These are phyloP conservation scores for Leptestheria dahalacensis DNA, from an alignment of 1,140 invertebrate species.

Conservation along the genomic window DNA sequence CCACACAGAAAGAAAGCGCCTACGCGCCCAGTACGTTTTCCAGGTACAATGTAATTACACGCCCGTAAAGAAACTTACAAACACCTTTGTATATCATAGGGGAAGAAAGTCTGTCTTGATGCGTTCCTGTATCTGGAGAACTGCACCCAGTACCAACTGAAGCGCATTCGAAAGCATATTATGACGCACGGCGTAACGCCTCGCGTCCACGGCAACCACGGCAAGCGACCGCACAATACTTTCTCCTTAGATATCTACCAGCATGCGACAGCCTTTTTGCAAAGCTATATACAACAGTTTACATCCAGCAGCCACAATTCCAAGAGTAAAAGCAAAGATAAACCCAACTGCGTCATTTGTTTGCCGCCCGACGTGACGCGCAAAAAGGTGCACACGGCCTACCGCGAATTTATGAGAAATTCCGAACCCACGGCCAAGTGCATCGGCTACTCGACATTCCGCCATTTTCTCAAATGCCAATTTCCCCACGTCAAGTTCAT, in stretches of 20 bases:
- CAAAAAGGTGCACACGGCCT: conserved; percentile 54
- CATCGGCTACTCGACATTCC: conserved; percentile 63
- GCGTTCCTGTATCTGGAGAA: conserved; percentile 65
- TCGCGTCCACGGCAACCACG: conserved; percentile 57
- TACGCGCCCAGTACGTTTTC: conserved; percentile 53
- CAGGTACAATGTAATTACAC: conserved; percentile 24
- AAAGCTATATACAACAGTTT: conserved; percentile 48
- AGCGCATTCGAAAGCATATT: conserved; percentile 57
- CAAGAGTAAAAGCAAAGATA: conserved; percentile 25
- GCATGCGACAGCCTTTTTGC: conserved; percentile 55
- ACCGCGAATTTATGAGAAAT: conserved; percentile 48
- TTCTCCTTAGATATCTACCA: conserved; percentile 60
- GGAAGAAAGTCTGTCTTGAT: conserved; percentile 55
- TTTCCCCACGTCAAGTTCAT: conserved; percentile 60
- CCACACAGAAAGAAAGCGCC: conserved; percentile 50
- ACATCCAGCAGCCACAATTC: conserved; percentile 21
- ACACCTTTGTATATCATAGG: conserved; percentile 21
- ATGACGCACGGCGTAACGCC: conserved; percentile 61
- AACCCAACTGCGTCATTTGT: conserved; percentile 33
- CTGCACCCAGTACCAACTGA: conserved; percentile 61
- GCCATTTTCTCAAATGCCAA: conserved; percentile 62
- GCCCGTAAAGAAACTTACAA: not conserved
- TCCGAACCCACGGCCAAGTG: conserved; percentile 27
- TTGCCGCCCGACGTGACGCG: conserved; percentile 49
- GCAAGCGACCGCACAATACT: conserved; percentile 59